These are phyloP conservation scores for Nesoenas mayeri DNA, from an alignment of 2,113 vertebrate genomes.

Conservation along the genomic window DNA sequence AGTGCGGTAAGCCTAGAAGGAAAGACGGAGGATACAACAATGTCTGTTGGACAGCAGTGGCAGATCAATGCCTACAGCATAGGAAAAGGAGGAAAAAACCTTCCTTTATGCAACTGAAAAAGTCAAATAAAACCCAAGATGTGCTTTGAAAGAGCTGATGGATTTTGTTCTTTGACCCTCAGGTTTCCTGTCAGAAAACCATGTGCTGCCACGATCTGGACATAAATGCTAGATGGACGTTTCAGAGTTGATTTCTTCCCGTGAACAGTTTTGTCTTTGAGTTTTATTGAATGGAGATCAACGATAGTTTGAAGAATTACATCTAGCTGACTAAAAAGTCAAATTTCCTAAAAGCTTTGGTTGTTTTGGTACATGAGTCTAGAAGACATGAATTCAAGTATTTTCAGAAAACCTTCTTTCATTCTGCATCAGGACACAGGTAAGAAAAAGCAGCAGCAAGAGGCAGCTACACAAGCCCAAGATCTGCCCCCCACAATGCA, in stretches of 20 bases:
- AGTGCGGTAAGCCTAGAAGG: constrained; percentile 74
- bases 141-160: not conserved
- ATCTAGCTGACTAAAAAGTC: not conserved
- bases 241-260: not conserved
- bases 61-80: not conserved
- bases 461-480: not conserved
- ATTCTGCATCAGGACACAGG: not conserved
- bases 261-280: not conserved
- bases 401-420: not conserved
- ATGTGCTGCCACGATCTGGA: not conserved
- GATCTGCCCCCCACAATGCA: not conserved
- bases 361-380: not conserved
- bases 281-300: not conserved
- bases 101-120: not conserved
- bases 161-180: not conserved
- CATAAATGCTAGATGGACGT: not conserved
- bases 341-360: not conserved
- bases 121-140: not conserved
- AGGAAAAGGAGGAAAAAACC: not conserved
- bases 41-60: not conserved
- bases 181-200: not conserved
- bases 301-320: not conserved
- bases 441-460: not conserved
- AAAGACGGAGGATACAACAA: not conserved
- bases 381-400: not conserved